Evolutionary conservation across 2,888 invertebrate species (phyloP).

Genomic region (Rhimphoctona megacephalus): DNA sequence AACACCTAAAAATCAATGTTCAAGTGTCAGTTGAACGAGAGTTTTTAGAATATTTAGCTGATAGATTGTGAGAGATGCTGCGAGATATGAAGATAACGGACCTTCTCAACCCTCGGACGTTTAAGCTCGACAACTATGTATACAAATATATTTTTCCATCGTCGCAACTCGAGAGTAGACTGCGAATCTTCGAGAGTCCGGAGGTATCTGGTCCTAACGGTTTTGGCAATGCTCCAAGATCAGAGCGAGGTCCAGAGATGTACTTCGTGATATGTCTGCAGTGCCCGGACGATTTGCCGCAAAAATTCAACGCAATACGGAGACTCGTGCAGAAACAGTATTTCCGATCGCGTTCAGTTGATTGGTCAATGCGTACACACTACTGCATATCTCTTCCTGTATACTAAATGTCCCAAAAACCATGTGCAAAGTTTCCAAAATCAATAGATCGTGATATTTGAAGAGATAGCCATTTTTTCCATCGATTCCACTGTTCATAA

Average conservation of each 20-base stretch:
- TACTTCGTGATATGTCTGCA: constrained; percentile 47
- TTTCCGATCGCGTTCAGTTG: constrained; percentile 75
- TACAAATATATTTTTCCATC: constrained; percentile 36
- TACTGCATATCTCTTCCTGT: background rate
- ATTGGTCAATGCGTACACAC: constrained; percentile 71
- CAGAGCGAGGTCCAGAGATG: constrained; percentile 43
- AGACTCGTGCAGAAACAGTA: constrained; percentile 46
- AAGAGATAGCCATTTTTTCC: background rate
- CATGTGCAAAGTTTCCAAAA: background rate
- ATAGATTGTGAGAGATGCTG: background rate
- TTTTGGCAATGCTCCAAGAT: constrained; percentile 73
- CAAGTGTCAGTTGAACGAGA: background rate
- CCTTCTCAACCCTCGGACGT: background rate
- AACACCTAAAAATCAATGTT: background rate
- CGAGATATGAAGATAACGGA: background rate
- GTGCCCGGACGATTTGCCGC: constrained; percentile 23
- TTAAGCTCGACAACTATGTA: background rate
- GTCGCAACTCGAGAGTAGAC: constrained; percentile 41
- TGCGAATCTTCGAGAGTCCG: constrained; percentile 31
- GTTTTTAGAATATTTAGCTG: background rate
- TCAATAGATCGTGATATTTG: background rate
- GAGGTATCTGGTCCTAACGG: constrained; percentile 64
- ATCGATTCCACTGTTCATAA: background rate
- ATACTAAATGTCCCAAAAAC: background rate
- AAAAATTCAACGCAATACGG: constrained; percentile 49